These are phyloP conservation scores for Drosophila miranda DNA, from an alignment of 1,140 invertebrate genomes.

Conservation along the genomic window DNA sequence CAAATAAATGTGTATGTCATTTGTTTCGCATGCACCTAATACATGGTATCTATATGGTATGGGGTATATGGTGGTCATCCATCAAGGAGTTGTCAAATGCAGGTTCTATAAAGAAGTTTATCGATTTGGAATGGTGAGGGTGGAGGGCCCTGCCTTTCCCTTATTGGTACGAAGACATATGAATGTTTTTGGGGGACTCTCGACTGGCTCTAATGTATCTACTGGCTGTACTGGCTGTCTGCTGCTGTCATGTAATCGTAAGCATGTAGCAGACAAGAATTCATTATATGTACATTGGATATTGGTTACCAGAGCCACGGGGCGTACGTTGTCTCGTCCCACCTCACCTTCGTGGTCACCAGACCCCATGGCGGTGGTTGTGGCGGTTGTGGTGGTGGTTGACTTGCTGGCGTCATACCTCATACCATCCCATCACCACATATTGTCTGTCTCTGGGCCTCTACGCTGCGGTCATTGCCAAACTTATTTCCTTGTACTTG, in stretches of 20 bases:
- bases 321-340: conserved; percentile 24
- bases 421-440: background rate
- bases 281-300: conserved; percentile 44
- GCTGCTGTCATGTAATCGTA: conserved; percentile 52
- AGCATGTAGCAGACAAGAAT: conserved; percentile 39
- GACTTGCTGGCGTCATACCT: conserved; percentile 52
- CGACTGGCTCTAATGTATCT: background rate
- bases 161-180: conserved; percentile 62
- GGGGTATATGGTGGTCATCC: background rate
- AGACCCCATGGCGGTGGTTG: conserved; percentile 9
- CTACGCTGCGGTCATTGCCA: conserved; percentile 63
- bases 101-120: conserved; percentile 56
- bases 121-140: conserved; percentile 44
- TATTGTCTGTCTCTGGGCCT: conserved; percentile 1
- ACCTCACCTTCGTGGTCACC: conserved; percentile 55
- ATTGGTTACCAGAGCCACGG: conserved; percentile 54
- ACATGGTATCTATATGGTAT: background rate
- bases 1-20: conserved; percentile 11
- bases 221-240: too few relatives aligned
- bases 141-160: conserved; percentile 12
- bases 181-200: conserved; percentile 57
- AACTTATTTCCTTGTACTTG: conserved; percentile 75
- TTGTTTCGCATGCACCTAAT: too few relatives aligned
- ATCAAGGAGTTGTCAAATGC: conserved; percentile 33
- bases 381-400: conserved; percentile 13